Conservation (phyloP, 2,888 invertebrate genomes). For the Macrosoma leucophasiata region DNA sequence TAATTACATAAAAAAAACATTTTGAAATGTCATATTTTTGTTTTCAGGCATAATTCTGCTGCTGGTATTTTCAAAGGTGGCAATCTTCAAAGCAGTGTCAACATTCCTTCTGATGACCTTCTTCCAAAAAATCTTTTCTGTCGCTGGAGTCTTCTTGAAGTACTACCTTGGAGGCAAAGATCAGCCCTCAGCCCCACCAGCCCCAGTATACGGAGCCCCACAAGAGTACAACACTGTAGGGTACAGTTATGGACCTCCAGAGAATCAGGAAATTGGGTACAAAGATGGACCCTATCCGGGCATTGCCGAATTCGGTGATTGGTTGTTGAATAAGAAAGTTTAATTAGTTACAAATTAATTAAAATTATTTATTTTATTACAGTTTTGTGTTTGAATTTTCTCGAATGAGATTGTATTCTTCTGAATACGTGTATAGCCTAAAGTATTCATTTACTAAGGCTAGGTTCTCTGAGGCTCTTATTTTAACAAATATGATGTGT, state of each 20-base stretch:
- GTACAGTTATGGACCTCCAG: slow-evolving; percentile 59
- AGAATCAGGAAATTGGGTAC: slow-evolving; percentile 33
- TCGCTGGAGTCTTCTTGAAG: slow-evolving; percentile 51
- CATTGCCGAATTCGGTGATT: slow-evolving; percentile 42
- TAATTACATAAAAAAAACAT: too few species aligned
- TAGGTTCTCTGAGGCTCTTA: too few species aligned
- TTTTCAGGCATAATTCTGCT: slow-evolving; percentile 53
- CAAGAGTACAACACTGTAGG: slow-evolving; percentile 61
- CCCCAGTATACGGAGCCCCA: slow-evolving; percentile 45
- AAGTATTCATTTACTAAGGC: too few species aligned
- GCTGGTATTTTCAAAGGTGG: slow-evolving; percentile 52
- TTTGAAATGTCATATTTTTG: too few species aligned
- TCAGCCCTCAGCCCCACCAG: slow-evolving; percentile 29
- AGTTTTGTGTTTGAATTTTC: too few species aligned
- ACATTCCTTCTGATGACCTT: slow-evolving; percentile 53
- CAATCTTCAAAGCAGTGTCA: slow-evolving; percentile 51
- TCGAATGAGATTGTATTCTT: too few species aligned
- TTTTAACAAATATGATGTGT: too few species aligned
- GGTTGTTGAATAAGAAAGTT: slow-evolving; percentile 47
- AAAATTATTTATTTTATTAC: too few species aligned
- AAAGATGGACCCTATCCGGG: slow-evolving; percentile 47
- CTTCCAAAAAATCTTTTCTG: slow-evolving; percentile 59
- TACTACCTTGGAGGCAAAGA: slow-evolving; percentile 48
- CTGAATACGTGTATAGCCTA: too few species aligned
- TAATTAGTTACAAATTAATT: too few species aligned